Evolutionary conservation across 2,113 vertebrate species (phyloP).

Genomic region (Erpornis zantholeuca): DNA sequence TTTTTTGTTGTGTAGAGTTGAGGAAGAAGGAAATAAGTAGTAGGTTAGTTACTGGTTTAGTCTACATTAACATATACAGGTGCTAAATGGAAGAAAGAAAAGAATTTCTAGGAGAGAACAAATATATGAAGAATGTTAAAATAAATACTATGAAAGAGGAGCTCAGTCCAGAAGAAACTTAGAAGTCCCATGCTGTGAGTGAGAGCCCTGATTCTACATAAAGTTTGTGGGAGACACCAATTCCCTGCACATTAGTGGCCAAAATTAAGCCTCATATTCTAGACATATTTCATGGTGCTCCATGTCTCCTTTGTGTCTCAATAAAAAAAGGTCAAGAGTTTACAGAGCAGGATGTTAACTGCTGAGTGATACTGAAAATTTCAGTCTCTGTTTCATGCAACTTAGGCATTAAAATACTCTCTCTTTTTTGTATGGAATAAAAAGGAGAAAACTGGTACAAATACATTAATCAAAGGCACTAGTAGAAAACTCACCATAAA

Average conservation of each 20-base stretch:
- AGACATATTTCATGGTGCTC: not conserved
- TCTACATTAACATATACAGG: not conserved
- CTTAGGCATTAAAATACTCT: not conserved
- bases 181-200: not conserved
- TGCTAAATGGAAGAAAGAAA: not conserved
- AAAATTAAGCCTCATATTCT: not conserved
- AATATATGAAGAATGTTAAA: not conserved
- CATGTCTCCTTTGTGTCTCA: not conserved
- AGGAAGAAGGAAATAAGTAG: not conserved
- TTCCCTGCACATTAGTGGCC: not conserved
- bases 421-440: not conserved
- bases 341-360: not conserved
- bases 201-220: not conserved
- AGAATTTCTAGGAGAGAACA: not conserved
- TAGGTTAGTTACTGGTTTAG: not conserved
- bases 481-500: not conserved
- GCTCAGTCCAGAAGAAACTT: not conserved
- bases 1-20: not conserved
- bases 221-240: not conserved
- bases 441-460: not conserved
- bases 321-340: not conserved
- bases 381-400: not conserved
- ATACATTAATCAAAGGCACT: not conserved
- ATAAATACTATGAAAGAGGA: not conserved
- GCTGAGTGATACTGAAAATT: not conserved